Base-by-base conservation (phyloP, 2,113 vertebrate genomes). In the Sinocyclocheilus grahami region DNA sequence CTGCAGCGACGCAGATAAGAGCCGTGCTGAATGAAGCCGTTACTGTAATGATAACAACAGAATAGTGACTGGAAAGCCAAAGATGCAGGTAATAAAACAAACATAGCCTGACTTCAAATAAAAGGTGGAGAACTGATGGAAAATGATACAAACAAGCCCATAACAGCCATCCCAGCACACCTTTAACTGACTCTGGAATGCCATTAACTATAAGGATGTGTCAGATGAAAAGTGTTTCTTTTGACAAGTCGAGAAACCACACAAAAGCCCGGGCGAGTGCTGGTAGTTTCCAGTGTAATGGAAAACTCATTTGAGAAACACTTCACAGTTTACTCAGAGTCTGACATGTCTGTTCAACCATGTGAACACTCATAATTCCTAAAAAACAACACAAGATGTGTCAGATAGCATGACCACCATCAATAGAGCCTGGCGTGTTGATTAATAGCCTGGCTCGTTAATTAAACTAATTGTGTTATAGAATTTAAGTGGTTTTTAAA, bases 1-100 rank as follows among this genome's bases (percentile, higher is more conserved):
- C 94, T 95, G 95, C 90, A 92, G 91, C 30, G 83, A 86, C 84
- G 86, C 91, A 94, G 94, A 95, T 95, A 95, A 95, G 94, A 90
- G 86, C 63, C 63, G 12, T 18, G 62, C 87, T 88, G 83, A 86
- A 85, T 88, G 89, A 91, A 89, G 89, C 84, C 75, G 20, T 30
- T 74, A 83, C 85, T 46, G 87, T 85, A 78, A 85, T 74, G 55
- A 84, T 65, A 84, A 74, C 53, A 85, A 83, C 60, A 79, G 75
- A 83, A 76, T 16, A 0, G 33, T 55, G 39, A 83, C 48, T 78
- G 76, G 74, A 84, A 88, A 87, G 84, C 90, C n/a, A 77, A 86
- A 76, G 79, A 88, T 86, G 85, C 85, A 12, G 37, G 16, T 13
- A 75, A 78, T 72, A 22, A 82, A 87, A 85, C 87, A 85, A 86